A percentile compares a stretch with the other conserved stretches of the same genome.
Conservation (phyloP, 1,140 invertebrate genomes). For the Medauroidea extradentata region DNA sequence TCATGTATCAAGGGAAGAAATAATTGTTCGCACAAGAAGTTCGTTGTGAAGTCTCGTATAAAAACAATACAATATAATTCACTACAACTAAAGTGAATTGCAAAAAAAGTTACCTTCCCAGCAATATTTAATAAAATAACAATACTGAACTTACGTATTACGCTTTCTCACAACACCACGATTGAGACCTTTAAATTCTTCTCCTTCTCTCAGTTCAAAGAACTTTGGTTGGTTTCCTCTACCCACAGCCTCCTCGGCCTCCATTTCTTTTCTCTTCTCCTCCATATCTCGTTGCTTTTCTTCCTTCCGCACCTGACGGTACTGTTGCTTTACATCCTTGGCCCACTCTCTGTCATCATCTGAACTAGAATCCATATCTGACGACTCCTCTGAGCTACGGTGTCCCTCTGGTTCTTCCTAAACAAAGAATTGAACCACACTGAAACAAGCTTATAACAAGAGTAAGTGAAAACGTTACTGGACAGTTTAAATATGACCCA, state of each 20-base stretch:
- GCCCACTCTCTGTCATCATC: slow-evolving; percentile 75
- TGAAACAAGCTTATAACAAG: no score
- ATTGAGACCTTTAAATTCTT: slow-evolving; percentile 52
- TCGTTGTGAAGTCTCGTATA: no score
- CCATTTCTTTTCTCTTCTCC: slow-evolving; percentile 39
- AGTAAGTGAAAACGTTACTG: no score
- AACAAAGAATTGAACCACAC: background rate
- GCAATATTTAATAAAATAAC: background rate
- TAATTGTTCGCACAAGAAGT: no score
- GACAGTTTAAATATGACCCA: no score
- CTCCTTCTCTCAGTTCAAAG: slow-evolving; percentile 59
- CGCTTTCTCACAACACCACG: slow-evolving; percentile 42
- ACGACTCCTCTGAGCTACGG: slow-evolving; percentile 42
- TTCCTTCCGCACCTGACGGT: slow-evolving; percentile 49
- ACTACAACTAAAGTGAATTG: no score
- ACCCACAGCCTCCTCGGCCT: slow-evolving; percentile 27
- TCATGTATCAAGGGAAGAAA: no score
- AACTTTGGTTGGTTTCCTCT: slow-evolving; percentile 47
- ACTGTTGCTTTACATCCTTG: slow-evolving; percentile 74
- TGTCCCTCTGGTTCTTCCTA: slow-evolving; percentile 40
- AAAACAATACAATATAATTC: no score
- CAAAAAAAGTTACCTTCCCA: no score
- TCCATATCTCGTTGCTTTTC: slow-evolving; percentile 41
- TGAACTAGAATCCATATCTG: slow-evolving; percentile 48
- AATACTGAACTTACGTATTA: slow-evolving; percentile 30